These are phyloP conservation scores for Aldabrachelys gigantea DNA, from an alignment of 2,113 vertebrate species.

Conservation along the genomic window DNA sequence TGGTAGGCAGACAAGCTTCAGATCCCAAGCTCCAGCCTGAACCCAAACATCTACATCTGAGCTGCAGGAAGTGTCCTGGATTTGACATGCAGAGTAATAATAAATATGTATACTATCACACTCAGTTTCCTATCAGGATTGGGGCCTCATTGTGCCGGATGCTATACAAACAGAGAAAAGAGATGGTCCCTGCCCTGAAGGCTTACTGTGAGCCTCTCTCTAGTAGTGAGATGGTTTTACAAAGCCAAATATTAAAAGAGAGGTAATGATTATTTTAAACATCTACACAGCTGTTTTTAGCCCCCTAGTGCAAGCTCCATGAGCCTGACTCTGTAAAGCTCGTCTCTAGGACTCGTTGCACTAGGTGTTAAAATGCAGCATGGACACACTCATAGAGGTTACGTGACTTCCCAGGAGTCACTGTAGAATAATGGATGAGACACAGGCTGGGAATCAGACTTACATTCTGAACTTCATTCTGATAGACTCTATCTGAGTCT, in stretches of 20 bases:
- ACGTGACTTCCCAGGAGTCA: not conserved
- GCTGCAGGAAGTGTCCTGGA: no score
- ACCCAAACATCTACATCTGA: no score
- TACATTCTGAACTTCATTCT: not conserved
- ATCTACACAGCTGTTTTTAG: no score
- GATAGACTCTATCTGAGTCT: not conserved
- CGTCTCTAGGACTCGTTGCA: no score
- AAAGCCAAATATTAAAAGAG: not conserved
- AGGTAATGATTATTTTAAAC: not conserved
- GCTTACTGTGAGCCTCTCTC: not conserved
- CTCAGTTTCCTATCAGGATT: not conserved
- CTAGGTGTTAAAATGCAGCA: no score
- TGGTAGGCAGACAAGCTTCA: no score
- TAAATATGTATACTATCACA: not conserved
- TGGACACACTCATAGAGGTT: not conserved
- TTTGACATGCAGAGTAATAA: not conserved
- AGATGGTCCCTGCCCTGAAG: not conserved
- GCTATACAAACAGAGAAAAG: not conserved
- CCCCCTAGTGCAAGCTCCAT: no score
- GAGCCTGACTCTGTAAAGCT: no score
- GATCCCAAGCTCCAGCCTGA: no score
- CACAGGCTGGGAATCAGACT: not conserved
- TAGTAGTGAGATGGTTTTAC: not conserved
- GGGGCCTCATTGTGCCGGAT: not conserved
- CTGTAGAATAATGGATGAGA: not conserved